These are phyloP conservation scores for Eptesicus fuscus DNA, from an alignment of 2,113 vertebrate genomes.

Conservation along the genomic window DNA sequence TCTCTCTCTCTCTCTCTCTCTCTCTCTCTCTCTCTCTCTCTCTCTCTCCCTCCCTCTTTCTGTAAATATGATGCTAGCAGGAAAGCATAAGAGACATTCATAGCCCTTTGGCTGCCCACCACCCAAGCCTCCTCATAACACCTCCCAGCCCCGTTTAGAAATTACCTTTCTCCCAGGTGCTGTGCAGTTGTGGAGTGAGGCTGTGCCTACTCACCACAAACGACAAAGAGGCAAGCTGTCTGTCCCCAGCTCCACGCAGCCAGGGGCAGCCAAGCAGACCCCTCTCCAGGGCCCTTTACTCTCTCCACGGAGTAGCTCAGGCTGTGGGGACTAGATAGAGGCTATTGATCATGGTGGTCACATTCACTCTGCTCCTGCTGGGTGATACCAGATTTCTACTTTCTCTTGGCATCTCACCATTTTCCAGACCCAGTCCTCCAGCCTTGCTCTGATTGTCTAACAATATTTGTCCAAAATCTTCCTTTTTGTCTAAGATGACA, in stretches of 20 bases:
- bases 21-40: rapidly evolving
- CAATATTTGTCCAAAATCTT: not conserved
- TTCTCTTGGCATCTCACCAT: not conserved
- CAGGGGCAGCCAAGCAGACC: not conserved
- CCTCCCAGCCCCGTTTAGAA: not conserved
- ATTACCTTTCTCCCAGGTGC: not conserved
- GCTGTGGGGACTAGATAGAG: rapidly evolving
- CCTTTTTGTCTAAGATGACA: not conserved
- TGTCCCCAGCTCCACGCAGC: rapidly evolving
- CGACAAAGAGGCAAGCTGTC: not conserved
- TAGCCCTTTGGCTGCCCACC: not conserved
- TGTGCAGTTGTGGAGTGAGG: not conserved
- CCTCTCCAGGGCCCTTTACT: not conserved
- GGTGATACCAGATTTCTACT: not conserved
- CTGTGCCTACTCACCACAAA: not conserved
- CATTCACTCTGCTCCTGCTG: not conserved
- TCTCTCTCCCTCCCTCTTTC: rapidly evolving
- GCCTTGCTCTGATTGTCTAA: not conserved
- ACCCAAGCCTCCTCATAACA: not conserved
- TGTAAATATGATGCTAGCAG: not conserved
- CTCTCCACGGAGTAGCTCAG: not conserved
- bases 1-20: rapidly evolving
- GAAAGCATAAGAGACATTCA: not conserved
- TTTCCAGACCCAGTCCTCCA: not conserved
- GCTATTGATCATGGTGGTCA: rapidly evolving